Evolutionary conservation across 2,797 vertebrate genomes (phyloP).

Genomic region (Peromyscus attwateri): DNA sequence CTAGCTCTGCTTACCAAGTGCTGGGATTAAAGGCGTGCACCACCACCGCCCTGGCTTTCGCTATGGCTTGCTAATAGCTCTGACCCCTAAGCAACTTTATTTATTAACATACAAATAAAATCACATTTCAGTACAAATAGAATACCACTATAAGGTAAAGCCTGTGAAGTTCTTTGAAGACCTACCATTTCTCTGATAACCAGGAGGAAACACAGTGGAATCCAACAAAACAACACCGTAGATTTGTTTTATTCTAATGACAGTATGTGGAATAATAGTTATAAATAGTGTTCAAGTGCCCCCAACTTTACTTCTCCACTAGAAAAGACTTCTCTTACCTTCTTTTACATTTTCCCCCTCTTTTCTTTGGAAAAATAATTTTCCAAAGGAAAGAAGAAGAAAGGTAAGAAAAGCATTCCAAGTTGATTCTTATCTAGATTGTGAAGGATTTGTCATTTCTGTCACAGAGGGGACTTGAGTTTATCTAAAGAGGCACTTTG

Average conservation of each 20-base stretch:
- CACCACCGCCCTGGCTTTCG: too few relatives aligned
- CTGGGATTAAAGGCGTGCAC: too few relatives aligned
- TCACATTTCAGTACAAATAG: too few relatives aligned
- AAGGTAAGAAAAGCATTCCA: neutral
- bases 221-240: conserved; percentile 18
- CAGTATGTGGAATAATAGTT: neutral
- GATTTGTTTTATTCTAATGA: neutral
- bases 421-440: neutral
- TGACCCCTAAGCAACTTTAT: too few relatives aligned
- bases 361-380: neutral
- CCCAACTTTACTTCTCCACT: conserved; percentile 54
- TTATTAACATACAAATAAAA: too few relatives aligned
- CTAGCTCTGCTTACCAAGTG: too few relatives aligned
- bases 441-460: neutral
- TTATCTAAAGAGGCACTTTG: neutral
- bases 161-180: conserved; percentile 38
- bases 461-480: neutral
- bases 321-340: neutral
- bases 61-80: too few relatives aligned
- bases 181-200: conserved; percentile 5
- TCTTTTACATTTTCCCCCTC: neutral
- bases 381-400: neutral
- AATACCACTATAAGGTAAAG: too few relatives aligned
- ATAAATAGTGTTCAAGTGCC: neutral
- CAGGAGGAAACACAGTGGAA: neutral